Conservation (phyloP, 1,140 invertebrate species). For the Diachasma alloeum region DNA sequence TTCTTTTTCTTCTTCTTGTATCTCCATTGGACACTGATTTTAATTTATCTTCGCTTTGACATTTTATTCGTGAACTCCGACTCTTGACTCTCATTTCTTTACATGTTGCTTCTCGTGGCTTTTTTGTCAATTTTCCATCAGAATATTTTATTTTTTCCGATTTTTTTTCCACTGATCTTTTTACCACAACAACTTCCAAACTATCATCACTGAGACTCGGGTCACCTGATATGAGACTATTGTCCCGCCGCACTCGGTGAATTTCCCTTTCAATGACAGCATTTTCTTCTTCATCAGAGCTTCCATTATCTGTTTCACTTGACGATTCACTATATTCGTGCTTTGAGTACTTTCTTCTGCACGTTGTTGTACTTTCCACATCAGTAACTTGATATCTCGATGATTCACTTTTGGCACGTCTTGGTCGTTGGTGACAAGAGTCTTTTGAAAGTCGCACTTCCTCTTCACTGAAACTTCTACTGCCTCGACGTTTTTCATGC, state of each 20-base stretch:
- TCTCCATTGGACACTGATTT: background rate
- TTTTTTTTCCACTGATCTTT: conserved; percentile 53
- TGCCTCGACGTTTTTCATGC: conserved; percentile 46
- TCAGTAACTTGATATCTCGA: conserved; percentile 45
- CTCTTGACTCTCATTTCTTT: conserved; percentile 38
- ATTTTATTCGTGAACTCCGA: conserved; percentile 38
- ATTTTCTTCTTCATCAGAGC: conserved; percentile 22
- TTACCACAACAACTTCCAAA: conserved; percentile 57
- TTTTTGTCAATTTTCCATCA: conserved; percentile 45
- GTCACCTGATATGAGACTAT: conserved; percentile 10
- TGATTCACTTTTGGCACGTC: conserved; percentile 57
- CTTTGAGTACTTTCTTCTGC: conserved; percentile 36
- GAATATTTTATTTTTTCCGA: conserved; percentile 52
- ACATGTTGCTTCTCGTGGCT: conserved; percentile 43
- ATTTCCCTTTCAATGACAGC: conserved; percentile 4
- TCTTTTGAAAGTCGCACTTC: conserved; percentile 54
- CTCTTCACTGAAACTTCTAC: conserved; percentile 60
- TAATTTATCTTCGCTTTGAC: conserved; percentile 21
- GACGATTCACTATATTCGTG: conserved; percentile 46
- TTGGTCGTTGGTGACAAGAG: conserved; percentile 44
- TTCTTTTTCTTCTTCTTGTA: conserved; percentile 1
- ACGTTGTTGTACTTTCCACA: conserved; percentile 31
- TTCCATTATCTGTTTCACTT: conserved; percentile 39
- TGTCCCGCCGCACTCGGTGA: conserved; percentile 7
- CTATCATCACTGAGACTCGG: conserved; percentile 57